These are phyloP conservation scores for Lysandra bellargus DNA, from an alignment of 2,888 invertebrate genomes.

Conservation along the genomic window DNA sequence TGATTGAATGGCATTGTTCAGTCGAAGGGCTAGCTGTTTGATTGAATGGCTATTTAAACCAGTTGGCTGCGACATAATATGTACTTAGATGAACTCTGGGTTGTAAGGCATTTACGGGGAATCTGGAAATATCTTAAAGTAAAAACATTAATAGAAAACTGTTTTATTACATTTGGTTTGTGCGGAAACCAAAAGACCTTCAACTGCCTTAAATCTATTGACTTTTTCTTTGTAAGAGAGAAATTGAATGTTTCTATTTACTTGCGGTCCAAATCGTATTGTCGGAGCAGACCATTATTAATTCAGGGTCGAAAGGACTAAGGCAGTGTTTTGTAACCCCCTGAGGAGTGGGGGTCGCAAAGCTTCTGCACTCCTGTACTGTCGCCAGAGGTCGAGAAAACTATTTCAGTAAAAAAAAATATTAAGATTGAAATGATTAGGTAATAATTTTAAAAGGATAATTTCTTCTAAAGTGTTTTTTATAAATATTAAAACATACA, in stretches of 20 bases:
- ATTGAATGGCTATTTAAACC: too few relatives aligned
- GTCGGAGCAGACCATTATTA: constrained; percentile 5
- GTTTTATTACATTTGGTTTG: background rate
- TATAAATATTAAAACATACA: too few relatives aligned
- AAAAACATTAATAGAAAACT: background rate
- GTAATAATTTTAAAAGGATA: too few relatives aligned
- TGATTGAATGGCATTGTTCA: too few relatives aligned
- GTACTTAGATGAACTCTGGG: background rate
- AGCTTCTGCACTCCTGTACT: too few relatives aligned
- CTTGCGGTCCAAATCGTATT: constrained; percentile 20
- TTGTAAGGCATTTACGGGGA: background rate
- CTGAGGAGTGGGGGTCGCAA: too few relatives aligned
- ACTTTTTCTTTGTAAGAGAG: constrained; percentile 2
- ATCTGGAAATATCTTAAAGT: background rate
- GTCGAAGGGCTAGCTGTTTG: too few relatives aligned
- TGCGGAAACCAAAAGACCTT: background rate
- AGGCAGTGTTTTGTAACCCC: background rate
- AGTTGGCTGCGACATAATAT: too few relatives aligned
- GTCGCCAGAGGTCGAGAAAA: too few relatives aligned
- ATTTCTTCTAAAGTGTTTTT: too few relatives aligned
- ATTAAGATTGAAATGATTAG: too few relatives aligned
- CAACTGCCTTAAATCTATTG: background rate
- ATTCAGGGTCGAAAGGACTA: constrained; percentile 13
- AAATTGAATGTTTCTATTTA: constrained; percentile 24
- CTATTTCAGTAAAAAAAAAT: too few relatives aligned